These are phyloP conservation scores for Drosophila sucinea DNA, from an alignment of 1,140 invertebrate genomes.

Conservation along the genomic window DNA sequence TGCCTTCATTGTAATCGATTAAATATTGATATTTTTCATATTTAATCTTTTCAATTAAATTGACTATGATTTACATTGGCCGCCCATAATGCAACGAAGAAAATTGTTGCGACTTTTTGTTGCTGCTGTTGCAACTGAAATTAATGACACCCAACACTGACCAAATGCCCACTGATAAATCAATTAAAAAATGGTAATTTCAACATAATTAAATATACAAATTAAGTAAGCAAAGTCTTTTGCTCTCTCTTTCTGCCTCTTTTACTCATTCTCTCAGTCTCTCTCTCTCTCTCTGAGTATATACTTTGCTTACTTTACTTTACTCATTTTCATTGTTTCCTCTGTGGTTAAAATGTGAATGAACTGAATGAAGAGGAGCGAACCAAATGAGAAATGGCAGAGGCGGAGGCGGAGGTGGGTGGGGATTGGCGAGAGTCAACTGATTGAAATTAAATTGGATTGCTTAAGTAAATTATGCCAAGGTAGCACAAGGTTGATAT, in stretches of 20 bases:
- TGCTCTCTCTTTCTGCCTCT: background rate
- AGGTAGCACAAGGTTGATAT: conserved; percentile 6
- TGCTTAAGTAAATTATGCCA: conserved; percentile 11
- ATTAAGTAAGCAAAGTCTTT: conserved; percentile 4
- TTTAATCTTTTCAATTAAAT: conserved; percentile 81
- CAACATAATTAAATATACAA: conserved; percentile 9
- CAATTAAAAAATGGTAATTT: conserved; percentile 19
- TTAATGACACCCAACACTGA: conserved; percentile 35
- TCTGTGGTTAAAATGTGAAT: conserved; percentile 6
- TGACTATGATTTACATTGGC: conserved; percentile 58
- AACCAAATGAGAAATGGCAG: background rate
- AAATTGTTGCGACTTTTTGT: conserved; percentile 1
- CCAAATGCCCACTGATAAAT: conserved; percentile 32
- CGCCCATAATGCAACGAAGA: conserved; percentile 5
- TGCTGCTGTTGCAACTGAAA: conserved; percentile 25
- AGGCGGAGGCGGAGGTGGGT: no score
- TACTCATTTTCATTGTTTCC: conserved; percentile 4
- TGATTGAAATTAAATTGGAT: conserved; percentile 13
- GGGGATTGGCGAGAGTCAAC: background rate
- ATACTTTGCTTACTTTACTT: conserved; percentile 8
- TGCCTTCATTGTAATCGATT: conserved; percentile 53
- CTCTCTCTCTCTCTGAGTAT: background rate
- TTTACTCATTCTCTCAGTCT: background rate
- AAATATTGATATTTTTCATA: conserved; percentile 78
- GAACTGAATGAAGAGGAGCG: conserved; percentile 3